These are phyloP conservation scores for Myrmecobius fasciatus DNA, from an alignment of 2,113 vertebrate species.

Conservation along the genomic window DNA sequence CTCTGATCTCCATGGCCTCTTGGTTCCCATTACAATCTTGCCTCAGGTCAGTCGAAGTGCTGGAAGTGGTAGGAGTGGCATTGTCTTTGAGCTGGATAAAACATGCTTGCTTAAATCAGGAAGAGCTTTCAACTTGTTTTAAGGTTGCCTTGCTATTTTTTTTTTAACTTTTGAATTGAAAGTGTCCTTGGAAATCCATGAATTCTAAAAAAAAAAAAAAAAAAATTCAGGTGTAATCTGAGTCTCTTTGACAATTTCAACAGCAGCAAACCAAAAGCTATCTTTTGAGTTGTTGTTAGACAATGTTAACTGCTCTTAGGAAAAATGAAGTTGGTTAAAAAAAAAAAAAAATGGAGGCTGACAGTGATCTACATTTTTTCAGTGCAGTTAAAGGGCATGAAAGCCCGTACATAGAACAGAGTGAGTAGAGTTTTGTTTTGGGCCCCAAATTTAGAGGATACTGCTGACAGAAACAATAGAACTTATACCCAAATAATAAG, in stretches of 20 bases:
- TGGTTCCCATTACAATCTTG: conserved; percentile 29
- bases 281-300: no score
- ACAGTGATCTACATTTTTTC: no score
- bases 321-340: no score
- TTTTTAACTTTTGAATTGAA: not conserved
- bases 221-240: not conserved
- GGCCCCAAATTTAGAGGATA: not conserved
- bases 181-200: not conserved
- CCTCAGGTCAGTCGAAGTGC: conserved; percentile 42
- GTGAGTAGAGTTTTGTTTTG: not conserved
- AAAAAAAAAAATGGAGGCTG: no score
- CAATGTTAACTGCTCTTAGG: no score
- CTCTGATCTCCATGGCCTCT: conserved; percentile 55
- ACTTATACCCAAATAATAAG: not conserved
- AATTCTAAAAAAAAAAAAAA: not conserved
- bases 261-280: not conserved
- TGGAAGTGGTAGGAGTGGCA: not conserved
- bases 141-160: not conserved
- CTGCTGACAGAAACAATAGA: not conserved
- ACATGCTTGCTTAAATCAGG: conserved; percentile 39
- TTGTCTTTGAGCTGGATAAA: not conserved
- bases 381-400: not conserved
- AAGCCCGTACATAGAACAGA: not conserved
- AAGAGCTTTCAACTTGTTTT: not conserved
- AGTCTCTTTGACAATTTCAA: not conserved